These are phyloP conservation scores for Rutpela maculata DNA, from an alignment of 2,888 invertebrate species.

Conservation along the genomic window DNA sequence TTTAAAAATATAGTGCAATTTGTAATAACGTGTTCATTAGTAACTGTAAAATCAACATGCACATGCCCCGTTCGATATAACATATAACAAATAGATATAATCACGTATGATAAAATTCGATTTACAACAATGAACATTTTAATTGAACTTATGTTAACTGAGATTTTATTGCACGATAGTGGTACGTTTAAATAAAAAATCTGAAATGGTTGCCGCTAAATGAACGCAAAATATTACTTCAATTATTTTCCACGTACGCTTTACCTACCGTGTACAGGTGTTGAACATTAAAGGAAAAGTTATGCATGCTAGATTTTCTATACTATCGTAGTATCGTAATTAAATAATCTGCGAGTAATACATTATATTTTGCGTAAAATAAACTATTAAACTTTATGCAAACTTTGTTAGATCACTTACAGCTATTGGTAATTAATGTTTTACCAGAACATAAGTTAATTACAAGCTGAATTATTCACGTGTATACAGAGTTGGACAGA, in stretches of 20 bases:
- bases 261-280: conserved; percentile 23
- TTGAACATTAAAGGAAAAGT: conserved; percentile 27
- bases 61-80: conserved; percentile 28
- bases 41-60: conserved; percentile 36
- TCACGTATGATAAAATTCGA: conserved; percentile 40
- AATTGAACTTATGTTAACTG: conserved; percentile 48
- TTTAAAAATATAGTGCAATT: not conserved
- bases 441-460: not conserved
- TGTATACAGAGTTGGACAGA: not conserved
- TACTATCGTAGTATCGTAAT: conserved; percentile 38
- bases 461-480: not conserved
- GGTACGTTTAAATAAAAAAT: conserved; percentile 12
- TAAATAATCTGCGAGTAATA: conserved; percentile 33
- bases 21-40: conserved; percentile 25
- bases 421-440: conserved; percentile 26
- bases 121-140: conserved; percentile 50
- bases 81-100: conserved; percentile 27
- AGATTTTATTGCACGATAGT: conserved; percentile 47
- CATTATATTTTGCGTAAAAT: conserved; percentile 23
- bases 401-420: conserved; percentile 35
- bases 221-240: conserved; percentile 34
- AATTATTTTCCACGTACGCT: conserved; percentile 31
- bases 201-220: conserved; percentile 17
- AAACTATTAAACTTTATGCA: conserved; percentile 33
- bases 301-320: conserved; percentile 19